Base-by-base conservation (phyloP, 1,140 invertebrate genomes). In the Bombus polaris region DNA sequence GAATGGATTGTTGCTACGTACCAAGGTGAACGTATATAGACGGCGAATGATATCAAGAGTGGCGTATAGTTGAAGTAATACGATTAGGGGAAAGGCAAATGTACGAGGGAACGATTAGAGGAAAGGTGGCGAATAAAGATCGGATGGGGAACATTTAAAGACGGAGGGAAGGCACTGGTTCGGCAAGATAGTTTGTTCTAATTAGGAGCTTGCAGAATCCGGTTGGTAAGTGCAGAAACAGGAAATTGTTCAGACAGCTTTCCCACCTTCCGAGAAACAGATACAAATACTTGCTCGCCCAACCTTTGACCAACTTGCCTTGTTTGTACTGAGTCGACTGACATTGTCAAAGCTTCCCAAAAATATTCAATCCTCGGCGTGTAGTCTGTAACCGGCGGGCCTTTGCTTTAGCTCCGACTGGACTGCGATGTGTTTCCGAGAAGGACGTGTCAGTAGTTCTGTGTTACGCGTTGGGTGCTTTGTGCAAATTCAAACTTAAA, bases 251-350 rank as follows among this genome's bases (percentile, higher is more conserved):
- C 28, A 22, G 32, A 25, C 37, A 37, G 53, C 28, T 47, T 81
- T 65, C 42, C 68, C 47, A 25, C 9, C 32, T 59, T 53, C 6
- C 37, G 81, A 57, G 35, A 37, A 37, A 10, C 37, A 18, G 28
- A 39, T 47, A 47, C 32, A 32, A 6, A 37, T 74, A 47, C 42
- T 47, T 47, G 65, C 18, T 22, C 6, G 47, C 47, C 22, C 47
- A 53, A 22, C 47, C 28, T 76, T 77, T 68, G 65, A 70, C 81
- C 15, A 70, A 70, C 44, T 83, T 70, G n/a, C n/a, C 22, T 18
- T 13, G 25, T 10, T 18, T 15, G 53, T 18, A 73, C 62, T 59
- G 32, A 35, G 42, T 53, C 18, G 18, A 18, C 47, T 10, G 39
- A 15, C 39, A 13, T 35, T 42, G 59, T 66, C 44, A 68, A 83